A percentile compares a stretch with the other conserved stretches of the same genome.
Evolutionary conservation across 2,888 invertebrate genomes (phyloP).

Genomic region (Drosophila paracracens): DNA sequence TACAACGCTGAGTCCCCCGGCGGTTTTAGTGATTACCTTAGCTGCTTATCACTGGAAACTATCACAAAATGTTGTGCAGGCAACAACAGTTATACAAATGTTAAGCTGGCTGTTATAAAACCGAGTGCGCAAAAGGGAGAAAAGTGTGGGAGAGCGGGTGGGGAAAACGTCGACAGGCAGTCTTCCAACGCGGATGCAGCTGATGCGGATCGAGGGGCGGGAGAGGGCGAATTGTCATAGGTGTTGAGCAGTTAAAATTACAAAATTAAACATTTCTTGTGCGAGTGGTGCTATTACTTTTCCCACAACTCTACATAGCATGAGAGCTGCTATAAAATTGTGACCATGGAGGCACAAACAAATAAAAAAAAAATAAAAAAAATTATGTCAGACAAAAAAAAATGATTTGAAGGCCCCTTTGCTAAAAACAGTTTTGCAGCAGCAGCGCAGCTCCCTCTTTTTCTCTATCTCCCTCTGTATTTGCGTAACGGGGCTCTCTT

Average conservation of each 20-base stretch:
- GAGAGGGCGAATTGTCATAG: background rate
- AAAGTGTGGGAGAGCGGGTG: no score
- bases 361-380: background rate
- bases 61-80: slow-evolving; percentile 17
- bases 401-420: slow-evolving; percentile 18
- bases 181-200: slow-evolving; percentile 8
- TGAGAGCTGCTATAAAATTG: background rate
- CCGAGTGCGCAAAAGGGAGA: background rate
- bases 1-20: slow-evolving; percentile 10
- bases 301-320: background rate
- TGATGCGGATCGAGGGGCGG: no score
- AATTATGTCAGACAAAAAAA: background rate
- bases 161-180: slow-evolving; percentile 26
- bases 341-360: slow-evolving; percentile 4
- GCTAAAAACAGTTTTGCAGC: slow-evolving; percentile 1
- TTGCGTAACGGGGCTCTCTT: background rate
- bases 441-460: background rate
- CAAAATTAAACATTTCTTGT: background rate
- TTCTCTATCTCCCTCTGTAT: background rate
- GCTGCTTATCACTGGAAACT: slow-evolving; percentile 36
- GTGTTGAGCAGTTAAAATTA: background rate
- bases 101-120: slow-evolving; percentile 12
- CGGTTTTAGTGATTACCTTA: slow-evolving; percentile 25
- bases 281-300: background rate
- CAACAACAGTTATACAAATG: background rate